Percentiles rank a stretch among this genome's conserved stretches.
Evolutionary conservation across 2,888 invertebrate genomes (phyloP).

Genomic region (Drosophila subsilvestris): DNA sequence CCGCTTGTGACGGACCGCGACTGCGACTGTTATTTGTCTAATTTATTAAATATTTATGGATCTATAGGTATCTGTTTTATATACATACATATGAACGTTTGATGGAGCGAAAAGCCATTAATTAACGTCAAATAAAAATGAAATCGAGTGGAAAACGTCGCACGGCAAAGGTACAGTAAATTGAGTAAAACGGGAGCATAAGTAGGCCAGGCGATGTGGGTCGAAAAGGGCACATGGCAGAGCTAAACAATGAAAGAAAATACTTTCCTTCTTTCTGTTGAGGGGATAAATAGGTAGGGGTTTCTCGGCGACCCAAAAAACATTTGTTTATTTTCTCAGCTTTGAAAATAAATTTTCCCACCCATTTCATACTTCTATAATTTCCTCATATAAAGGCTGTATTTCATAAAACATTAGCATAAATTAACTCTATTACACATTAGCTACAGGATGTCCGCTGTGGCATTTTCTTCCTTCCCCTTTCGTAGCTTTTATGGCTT

Average conservation of each 20-base stretch:
- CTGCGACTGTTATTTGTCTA: not conserved
- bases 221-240: constrained; percentile 3
- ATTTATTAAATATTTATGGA: constrained; percentile 62
- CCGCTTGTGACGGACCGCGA: constrained; percentile 47
- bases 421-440: not conserved
- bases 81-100: constrained; percentile 22
- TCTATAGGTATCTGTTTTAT: constrained; percentile 6
- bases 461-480: not conserved
- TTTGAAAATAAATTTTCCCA: not conserved
- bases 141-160: constrained; percentile 45
- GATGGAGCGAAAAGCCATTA: constrained; percentile 42
- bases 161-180: constrained; percentile 19
- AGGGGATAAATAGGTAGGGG: not conserved
- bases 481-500: constrained; percentile 52
- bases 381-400: too few species aligned
- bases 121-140: constrained; percentile 69
- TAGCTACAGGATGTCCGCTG: not conserved
- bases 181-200: not conserved
- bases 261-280: too few species aligned
- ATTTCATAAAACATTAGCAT: not conserved
- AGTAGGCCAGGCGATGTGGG: constrained; percentile 9
- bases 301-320: not conserved
- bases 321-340: not conserved
- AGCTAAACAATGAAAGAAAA: too few species aligned
- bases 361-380: too few species aligned